These are phyloP conservation scores for Dasysyrphus albostriatus DNA, from an alignment of 2,888 invertebrate species.

Conservation along the genomic window DNA sequence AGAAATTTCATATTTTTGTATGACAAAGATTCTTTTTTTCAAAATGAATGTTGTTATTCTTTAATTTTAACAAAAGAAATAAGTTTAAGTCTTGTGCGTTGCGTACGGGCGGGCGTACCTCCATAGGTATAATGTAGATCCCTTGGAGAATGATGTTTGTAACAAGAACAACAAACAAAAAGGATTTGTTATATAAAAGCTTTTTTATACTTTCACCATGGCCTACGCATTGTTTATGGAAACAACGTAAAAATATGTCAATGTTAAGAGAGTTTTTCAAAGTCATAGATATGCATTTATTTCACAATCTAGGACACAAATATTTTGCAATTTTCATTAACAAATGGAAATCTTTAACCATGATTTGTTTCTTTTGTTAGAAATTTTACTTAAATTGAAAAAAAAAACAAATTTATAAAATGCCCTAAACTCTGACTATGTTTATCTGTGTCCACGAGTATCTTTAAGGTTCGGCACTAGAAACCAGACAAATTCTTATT, in stretches of 20 bases:
- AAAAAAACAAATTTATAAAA: background rate
- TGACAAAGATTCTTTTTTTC: conserved; percentile 22
- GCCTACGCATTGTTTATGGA: conserved; percentile 4
- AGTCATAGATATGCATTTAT: background rate
- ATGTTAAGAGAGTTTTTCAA: conserved; percentile 10
- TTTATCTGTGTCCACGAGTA: background rate
- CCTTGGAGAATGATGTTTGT: conserved; percentile 5
- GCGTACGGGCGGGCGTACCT: too few species aligned
- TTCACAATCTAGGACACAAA: conserved; percentile 7
- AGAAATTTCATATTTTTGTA: background rate
- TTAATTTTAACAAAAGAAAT: conserved; percentile 9
- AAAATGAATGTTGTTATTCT: background rate
- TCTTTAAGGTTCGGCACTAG: background rate
- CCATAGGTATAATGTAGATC: too few species aligned
- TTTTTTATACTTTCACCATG: background rate
- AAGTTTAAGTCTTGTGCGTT: background rate
- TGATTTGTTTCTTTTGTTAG: conserved; percentile 6
- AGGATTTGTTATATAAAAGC: background rate
- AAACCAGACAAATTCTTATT: background rate
- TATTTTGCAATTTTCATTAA: conserved; percentile 15
- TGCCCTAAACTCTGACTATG: background rate
- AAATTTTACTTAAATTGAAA: background rate
- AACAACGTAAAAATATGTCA: background rate
- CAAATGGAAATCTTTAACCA: conserved; percentile 6
- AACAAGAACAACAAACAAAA: background rate